These are phyloP conservation scores for Chaenodraco wilsoni DNA, from an alignment of 2,797 vertebrate species.

Conservation along the genomic window DNA sequence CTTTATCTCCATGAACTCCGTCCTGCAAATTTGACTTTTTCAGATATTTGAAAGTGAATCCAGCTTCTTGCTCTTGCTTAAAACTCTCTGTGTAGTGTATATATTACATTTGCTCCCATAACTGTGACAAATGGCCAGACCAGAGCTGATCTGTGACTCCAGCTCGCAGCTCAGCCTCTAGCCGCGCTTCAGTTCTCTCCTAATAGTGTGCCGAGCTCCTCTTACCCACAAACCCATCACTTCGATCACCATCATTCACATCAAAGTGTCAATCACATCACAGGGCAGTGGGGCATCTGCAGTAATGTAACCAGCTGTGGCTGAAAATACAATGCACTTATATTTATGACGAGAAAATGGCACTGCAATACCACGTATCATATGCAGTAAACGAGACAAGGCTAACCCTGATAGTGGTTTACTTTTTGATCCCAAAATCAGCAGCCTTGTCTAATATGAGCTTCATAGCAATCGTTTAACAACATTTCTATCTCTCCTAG, in stretches of 20 bases:
- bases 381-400: neutral
- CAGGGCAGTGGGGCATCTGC: slow-evolving; percentile 33
- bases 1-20: slow-evolving; percentile 20
- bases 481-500: neutral
- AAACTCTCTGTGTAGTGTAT: slow-evolving; percentile 21
- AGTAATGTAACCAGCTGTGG: slow-evolving; percentile 21
- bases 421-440: neutral
- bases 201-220: slow-evolving; percentile 35
- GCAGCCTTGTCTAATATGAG: neutral
- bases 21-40: slow-evolving; percentile 30
- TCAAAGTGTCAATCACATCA: slow-evolving; percentile 66
- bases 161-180: slow-evolving; percentile 31
- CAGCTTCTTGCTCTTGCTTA: slow-evolving; percentile 21
- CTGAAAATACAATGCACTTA: slow-evolving; percentile 12
- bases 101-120: slow-evolving; percentile 45
- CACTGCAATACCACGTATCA: neutral
- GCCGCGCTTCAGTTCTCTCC: slow-evolving; percentile 23
- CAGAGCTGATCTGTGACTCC: slow-evolving; percentile 45
- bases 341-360: slow-evolving; percentile 10
- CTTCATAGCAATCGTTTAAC: neutral
- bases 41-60: slow-evolving; percentile 32
- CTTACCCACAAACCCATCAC: slow-evolving; percentile 39
- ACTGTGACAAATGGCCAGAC: slow-evolving; percentile 46
- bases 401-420: neutral
- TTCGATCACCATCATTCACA: slow-evolving; percentile 54